phyloP scores from a whole-genome alignment of 2,797 vertebrate genomes.

The Chelon auratus region DNA sequence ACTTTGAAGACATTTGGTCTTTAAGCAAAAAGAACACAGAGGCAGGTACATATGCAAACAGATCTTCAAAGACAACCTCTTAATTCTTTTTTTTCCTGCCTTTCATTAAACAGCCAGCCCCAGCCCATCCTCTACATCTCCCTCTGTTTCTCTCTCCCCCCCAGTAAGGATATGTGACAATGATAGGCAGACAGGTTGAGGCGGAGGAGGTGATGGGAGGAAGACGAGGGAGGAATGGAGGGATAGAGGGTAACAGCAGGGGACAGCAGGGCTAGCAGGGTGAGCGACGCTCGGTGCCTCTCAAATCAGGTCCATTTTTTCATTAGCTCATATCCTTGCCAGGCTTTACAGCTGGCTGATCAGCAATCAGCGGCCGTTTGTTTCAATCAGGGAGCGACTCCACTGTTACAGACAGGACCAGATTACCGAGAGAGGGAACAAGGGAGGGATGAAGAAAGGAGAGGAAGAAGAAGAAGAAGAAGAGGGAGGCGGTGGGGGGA shows the following conservation, averaged over 20 bases:
- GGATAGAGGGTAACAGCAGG: slow-evolving; percentile 80
- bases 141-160: slow-evolving; percentile 30
- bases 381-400: slow-evolving; percentile 89
- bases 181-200: slow-evolving; percentile 69
- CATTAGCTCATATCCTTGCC: slow-evolving; percentile 92
- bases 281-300: slow-evolving; percentile 82
- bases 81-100: slow-evolving; percentile 50
- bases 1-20: slow-evolving; percentile 8
- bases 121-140: slow-evolving; percentile 45
- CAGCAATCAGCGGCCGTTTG: slow-evolving; percentile 94
- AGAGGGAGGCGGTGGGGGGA: slow-evolving; percentile 28
- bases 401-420: slow-evolving; percentile 81
- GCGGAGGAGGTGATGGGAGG: slow-evolving; percentile 60
- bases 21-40: slow-evolving; percentile 14
- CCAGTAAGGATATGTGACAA: slow-evolving; percentile 64
- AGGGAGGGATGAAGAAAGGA: slow-evolving; percentile 57
- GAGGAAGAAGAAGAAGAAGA: slow-evolving; percentile 34
- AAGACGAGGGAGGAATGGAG: slow-evolving; percentile 64
- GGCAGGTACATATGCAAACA: slow-evolving; percentile 6
- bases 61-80: slow-evolving; percentile 13
- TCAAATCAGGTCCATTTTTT: slow-evolving; percentile 92
- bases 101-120: slow-evolving; percentile 54
- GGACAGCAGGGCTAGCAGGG: slow-evolving; percentile 80
- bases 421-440: slow-evolving; percentile 72
- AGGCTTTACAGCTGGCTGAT: slow-evolving; percentile 94